phyloP scores from a whole-genome alignment of 2,888 invertebrate species.

The Lucinisca nassula region DNA sequence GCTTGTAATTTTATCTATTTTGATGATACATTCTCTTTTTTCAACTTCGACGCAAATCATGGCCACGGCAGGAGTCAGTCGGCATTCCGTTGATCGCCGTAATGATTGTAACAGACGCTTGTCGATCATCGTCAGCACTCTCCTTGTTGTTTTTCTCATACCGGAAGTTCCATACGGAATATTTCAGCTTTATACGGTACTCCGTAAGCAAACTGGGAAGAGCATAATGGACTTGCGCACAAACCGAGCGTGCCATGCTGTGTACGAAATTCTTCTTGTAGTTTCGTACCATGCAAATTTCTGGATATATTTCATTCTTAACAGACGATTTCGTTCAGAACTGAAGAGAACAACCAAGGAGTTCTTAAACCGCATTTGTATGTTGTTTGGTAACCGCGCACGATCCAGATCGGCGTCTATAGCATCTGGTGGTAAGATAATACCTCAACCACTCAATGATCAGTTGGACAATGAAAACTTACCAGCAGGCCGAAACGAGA shows the following conservation, averaged over 20 bases:
- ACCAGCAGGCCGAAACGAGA: too few species aligned
- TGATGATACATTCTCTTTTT: conserved; percentile 17
- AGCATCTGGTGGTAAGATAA: too few species aligned
- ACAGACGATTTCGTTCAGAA: conserved; percentile 21
- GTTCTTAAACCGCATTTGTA: background rate
- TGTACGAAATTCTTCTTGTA: conserved; percentile 41
- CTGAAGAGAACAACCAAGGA: background rate
- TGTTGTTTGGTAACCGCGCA: background rate
- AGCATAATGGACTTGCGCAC: conserved; percentile 7
- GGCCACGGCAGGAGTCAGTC: background rate
- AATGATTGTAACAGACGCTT: conserved; percentile 52
- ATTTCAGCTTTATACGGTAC: conserved; percentile 41
- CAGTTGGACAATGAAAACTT: too few species aligned
- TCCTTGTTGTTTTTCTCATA: conserved; percentile 64
- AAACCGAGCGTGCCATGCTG: conserved; percentile 27
- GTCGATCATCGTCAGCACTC: conserved; percentile 56
- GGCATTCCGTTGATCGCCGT: background rate
- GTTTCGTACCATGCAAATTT: conserved; percentile 59
- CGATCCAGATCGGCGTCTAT: too few species aligned
- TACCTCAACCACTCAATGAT: too few species aligned
- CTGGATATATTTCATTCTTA: conserved; percentile 53
- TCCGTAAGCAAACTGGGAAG: background rate
- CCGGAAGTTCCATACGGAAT: conserved; percentile 69
- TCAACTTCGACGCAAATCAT: background rate
- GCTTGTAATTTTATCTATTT: conserved; percentile 37